Evolutionary conservation across 2,113 vertebrate species (phyloP).

Genomic region (Daubentonia madagascariensis): DNA sequence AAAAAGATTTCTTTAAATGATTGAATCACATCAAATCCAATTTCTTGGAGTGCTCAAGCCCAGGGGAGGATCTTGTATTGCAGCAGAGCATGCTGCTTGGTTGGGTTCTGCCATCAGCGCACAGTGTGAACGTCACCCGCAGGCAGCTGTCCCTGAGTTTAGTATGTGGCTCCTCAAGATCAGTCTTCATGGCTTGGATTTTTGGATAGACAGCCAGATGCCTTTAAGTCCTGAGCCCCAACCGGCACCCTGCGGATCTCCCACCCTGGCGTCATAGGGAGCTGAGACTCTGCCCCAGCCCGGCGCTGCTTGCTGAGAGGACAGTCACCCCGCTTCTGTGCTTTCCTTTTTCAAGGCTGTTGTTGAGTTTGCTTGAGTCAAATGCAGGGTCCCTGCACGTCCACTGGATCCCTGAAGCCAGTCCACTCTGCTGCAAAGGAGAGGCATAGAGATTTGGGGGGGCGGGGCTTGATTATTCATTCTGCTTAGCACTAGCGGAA

Average conservation of each 20-base stretch:
- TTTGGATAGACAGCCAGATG: not conserved
- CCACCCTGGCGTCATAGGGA: not conserved
- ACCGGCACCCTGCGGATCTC: not conserved
- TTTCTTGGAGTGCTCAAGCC: not conserved
- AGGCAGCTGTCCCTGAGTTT: not conserved
- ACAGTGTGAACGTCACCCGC: rapidly evolving
- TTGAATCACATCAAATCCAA: not conserved
- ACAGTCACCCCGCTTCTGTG: rapidly evolving
- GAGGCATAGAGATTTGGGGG: not conserved
- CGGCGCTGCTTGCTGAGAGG: rapidly evolving
- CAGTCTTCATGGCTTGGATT: rapidly evolving
- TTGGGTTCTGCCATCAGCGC: rapidly evolving
- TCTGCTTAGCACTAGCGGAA: not conserved
- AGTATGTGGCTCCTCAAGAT: not conserved
- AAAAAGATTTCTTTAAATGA: not conserved
- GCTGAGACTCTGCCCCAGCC: not conserved
- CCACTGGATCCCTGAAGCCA: not conserved
- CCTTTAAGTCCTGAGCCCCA: not conserved
- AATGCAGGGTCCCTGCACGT: rapidly evolving
- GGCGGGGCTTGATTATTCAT: rapidly evolving
- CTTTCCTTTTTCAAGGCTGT: not conserved
- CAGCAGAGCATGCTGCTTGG: rapidly evolving
- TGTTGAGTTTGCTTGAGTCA: not conserved
- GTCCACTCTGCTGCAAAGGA: not conserved
- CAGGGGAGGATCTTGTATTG: no score